phyloP scores from a whole-genome alignment of 2,888 invertebrate genomes.

The Hesperia comma region DNA sequence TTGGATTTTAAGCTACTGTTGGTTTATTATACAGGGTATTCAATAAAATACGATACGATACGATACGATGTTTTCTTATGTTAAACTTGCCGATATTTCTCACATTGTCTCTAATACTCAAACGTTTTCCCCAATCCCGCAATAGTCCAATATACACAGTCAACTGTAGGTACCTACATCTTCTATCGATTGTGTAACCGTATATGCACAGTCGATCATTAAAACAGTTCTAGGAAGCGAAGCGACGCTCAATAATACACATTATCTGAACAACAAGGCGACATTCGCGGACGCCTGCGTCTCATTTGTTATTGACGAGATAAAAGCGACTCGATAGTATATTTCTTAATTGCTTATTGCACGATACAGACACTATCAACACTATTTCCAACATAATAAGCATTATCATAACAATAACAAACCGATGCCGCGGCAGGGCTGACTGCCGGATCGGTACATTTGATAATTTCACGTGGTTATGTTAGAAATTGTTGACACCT shows the following conservation, averaged over 20 bases:
- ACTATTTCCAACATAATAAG: constrained; percentile 81
- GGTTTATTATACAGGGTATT: no score
- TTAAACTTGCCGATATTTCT: no score
- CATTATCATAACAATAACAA: constrained; percentile 83
- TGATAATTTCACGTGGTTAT: background rate
- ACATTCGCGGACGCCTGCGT: constrained; percentile 55
- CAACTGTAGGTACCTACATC: no score
- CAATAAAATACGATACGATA: no score
- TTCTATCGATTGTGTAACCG: background rate
- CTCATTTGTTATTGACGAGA: constrained; percentile 63
- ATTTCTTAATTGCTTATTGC: constrained; percentile 79
- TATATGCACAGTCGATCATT: constrained; percentile 33
- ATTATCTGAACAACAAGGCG: constrained; percentile 52
- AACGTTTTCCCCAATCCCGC: no score
- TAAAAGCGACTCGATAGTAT: constrained; percentile 62
- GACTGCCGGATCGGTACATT: background rate
- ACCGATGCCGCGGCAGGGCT: constrained; percentile 59
- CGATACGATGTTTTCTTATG: no score
- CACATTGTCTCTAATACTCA: no score
- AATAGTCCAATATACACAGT: no score
- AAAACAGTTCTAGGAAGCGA: constrained; percentile 64
- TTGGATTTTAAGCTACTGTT: no score
- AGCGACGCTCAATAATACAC: constrained; percentile 60
- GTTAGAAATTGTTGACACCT: no score
- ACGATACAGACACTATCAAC: constrained; percentile 76